These are phyloP conservation scores for Aromia moschata DNA, from an alignment of 2,888 invertebrate genomes.

Conservation along the genomic window DNA sequence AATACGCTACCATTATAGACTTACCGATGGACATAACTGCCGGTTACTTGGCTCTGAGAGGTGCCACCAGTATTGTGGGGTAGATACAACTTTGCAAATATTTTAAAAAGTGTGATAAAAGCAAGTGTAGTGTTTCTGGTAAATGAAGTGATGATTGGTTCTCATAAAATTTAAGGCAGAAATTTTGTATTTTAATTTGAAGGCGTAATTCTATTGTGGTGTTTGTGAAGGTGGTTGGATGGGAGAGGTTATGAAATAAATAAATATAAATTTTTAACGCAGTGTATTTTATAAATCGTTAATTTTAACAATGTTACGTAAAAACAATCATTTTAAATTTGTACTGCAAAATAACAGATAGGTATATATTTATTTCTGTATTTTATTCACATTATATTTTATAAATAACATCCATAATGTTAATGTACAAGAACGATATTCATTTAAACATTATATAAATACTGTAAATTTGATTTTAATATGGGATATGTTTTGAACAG, in stretches of 20 bases:
- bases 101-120: no score
- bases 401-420: conserved; percentile 48
- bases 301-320: conserved; percentile 60
- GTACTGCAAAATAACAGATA: conserved; percentile 58
- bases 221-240: no score
- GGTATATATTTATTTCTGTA: conserved; percentile 54
- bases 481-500: conserved; percentile 44
- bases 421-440: conserved; percentile 49
- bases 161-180: no score
- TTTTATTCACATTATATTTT: conserved; percentile 50
- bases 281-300: conserved; percentile 60
- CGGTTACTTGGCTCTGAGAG: conserved; percentile 86
- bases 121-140: no score
- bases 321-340: conserved; percentile 59
- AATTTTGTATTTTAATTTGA: no score
- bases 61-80: conserved; percentile 81
- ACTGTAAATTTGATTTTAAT: conserved; percentile 44
- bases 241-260: no score
- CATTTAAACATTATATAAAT: conserved; percentile 44
- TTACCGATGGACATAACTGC: conserved; percentile 92
- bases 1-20: conserved; percentile 84
- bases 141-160: no score
- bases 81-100: conserved; percentile 57
- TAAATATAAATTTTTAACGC: conserved; percentile 43
- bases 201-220: no score